Conservation (phyloP, 2,888 invertebrate genomes). For the Ochropleura leucogaster region DNA sequence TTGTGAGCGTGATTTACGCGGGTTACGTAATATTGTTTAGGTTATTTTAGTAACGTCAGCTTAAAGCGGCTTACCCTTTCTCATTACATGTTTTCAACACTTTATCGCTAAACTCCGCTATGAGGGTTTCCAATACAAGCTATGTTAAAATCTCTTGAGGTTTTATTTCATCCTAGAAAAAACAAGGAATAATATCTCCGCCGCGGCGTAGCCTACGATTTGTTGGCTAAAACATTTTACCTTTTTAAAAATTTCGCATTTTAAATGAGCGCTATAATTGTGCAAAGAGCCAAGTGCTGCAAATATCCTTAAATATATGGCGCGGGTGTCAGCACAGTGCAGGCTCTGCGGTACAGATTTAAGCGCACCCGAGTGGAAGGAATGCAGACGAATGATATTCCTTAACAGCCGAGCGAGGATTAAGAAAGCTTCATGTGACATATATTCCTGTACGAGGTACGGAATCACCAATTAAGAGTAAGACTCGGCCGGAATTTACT, state of each 20-base stretch:
- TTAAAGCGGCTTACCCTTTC: conserved; percentile 14
- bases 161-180: conserved; percentile 16
- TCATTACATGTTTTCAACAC: conserved; percentile 19
- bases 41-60: conserved; percentile 24
- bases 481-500: conserved; percentile 55
- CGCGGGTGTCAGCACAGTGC: conserved; percentile 58
- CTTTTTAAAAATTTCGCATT: conserved; percentile 21
- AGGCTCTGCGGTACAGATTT: conserved; percentile 68
- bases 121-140: conserved; percentile 24
- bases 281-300: conserved; percentile 51
- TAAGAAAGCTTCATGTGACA: conserved; percentile 68
- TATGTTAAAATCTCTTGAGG: conserved; percentile 8
- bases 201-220: neutral
- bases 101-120: neutral
- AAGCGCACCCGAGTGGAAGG: conserved; percentile 68
- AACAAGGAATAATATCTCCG: conserved; percentile 16
- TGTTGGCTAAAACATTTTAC: conserved; percentile 28
- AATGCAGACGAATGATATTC: conserved; percentile 75
- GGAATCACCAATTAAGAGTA: conserved; percentile 70
- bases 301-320: conserved; percentile 66
- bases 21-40: conserved; percentile 23
- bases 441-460: conserved; percentile 65
- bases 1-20: conserved; percentile 27
- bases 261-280: conserved; percentile 50
- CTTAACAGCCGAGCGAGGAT: conserved; percentile 64